A percentile compares a stretch with the other conserved stretches of the same genome.
Conservation (phyloP, 1,140 invertebrate genomes). For the Venustaconcha ellipsiformis region DNA sequence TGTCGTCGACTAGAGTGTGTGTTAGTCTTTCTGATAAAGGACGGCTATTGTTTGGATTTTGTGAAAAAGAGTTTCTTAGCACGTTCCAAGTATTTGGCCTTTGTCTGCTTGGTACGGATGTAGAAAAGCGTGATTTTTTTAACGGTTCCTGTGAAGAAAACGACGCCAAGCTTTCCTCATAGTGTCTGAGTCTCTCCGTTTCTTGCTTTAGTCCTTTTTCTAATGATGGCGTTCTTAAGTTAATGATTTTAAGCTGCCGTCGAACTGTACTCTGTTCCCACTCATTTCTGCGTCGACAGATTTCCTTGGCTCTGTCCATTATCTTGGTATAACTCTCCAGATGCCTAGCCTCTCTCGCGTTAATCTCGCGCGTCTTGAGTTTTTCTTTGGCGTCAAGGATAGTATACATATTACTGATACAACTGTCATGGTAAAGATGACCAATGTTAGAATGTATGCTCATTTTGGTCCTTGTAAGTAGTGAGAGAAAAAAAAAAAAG, state of each 20-base stretch:
- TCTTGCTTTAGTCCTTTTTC: conserved; percentile 1
- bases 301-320: conserved; percentile 23
- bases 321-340: conserved; percentile 18
- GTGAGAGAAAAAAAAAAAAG: too few relatives aligned
- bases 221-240: conserved; percentile 19
- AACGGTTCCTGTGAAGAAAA: too few relatives aligned
- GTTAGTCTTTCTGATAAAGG: too few relatives aligned
- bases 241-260: conserved; percentile 18
- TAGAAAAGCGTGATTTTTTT: too few relatives aligned
- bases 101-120: too few relatives aligned
- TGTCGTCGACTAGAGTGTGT: too few relatives aligned
- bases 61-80: too few relatives aligned
- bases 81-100: too few relatives aligned
- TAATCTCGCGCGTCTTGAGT: conserved; percentile 32
- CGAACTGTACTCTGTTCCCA: conserved; percentile 23
- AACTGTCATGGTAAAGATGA: conserved; percentile 37
- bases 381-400: conserved; percentile 30
- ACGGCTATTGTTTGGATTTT: too few relatives aligned
- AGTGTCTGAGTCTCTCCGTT: conserved; percentile 3
- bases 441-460: conserved; percentile 28
- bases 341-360: conserved; percentile 30
- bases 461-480: conserved; percentile 1
- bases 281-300: conserved; percentile 21
- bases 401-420: conserved; percentile 11
- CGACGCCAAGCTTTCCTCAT: too few relatives aligned